These are phyloP conservation scores for Trichogramma dendrolimi DNA, from an alignment of 2,888 invertebrate species.

Conservation along the genomic window DNA sequence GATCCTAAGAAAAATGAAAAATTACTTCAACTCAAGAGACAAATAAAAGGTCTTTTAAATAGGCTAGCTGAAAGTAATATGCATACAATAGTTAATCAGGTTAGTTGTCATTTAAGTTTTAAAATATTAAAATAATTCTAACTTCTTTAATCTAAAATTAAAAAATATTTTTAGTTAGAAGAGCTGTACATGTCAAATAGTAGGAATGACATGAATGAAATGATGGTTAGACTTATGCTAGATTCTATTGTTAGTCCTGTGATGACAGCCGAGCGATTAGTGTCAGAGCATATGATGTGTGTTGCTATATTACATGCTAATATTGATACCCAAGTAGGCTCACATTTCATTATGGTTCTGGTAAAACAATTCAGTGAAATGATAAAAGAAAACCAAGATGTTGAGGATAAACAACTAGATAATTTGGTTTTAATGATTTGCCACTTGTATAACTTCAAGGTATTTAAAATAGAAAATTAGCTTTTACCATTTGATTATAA, in stretches of 20 bases:
- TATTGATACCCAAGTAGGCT: slow-evolving; percentile 85
- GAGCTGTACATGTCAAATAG: slow-evolving; percentile 73
- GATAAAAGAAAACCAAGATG: slow-evolving; percentile 54
- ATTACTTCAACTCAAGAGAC: slow-evolving; percentile 66
- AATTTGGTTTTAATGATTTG: slow-evolving; percentile 74
- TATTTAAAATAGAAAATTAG: slow-evolving; percentile 41
- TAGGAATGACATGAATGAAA: slow-evolving; percentile 77
- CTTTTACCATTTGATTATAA: neutral
- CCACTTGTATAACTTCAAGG: slow-evolving; percentile 85
- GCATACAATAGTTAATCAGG: slow-evolving; percentile 68
- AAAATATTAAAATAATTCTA: neutral
- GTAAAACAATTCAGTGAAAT: slow-evolving; percentile 65
- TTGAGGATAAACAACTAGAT: slow-evolving; percentile 76
- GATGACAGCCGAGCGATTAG: slow-evolving; percentile 67
- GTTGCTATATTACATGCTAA: slow-evolving; percentile 83
- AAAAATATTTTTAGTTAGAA: slow-evolving; percentile 62
- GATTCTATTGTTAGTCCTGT: slow-evolving; percentile 65
- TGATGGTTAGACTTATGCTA: slow-evolving; percentile 65
- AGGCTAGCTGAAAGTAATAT: slow-evolving; percentile 84
- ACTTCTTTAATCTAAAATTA: neutral
- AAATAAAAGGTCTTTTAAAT: slow-evolving; percentile 84
- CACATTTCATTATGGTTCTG: slow-evolving; percentile 76
- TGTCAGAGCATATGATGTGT: slow-evolving; percentile 80
- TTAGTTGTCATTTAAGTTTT: slow-evolving; percentile 30
- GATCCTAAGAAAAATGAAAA: slow-evolving; percentile 57